Base-by-base conservation (phyloP, 2,888 invertebrate species). In the Drosophila neoperkinsi region DNA sequence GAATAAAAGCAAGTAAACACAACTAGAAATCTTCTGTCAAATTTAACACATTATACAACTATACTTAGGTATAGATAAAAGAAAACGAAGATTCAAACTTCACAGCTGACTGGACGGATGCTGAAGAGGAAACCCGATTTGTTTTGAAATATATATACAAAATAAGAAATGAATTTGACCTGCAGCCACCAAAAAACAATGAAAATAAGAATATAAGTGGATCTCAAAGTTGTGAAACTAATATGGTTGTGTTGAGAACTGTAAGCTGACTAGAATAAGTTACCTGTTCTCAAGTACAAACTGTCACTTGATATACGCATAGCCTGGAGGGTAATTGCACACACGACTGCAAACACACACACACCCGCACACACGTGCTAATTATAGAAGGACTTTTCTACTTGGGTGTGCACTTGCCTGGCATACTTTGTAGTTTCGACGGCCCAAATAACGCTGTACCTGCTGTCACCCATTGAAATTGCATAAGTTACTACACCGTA, bases 291-390 rank as follows among this genome's bases (percentile, higher is more conserved):
- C 70, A 68, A 18, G 53, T 53, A 55, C 63, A 59, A 50, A 68
- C 67, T 71, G 79, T 68, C 63, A 84, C 85, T 83, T 85, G 85
- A 74, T 71, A 79, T 67, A 38, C n/a, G 70, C 65, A 53, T 62
- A 53, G 41, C 57, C 46, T 46, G 31, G 30, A 53, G 57, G 59
- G 36, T 69, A 74, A 83, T 88, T 86, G 66, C 52, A 64, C 68
- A 61, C 65, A 67, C 53, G 28, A 52, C 11, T 53, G 51, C 60
- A 43, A 55, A 55, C 61, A 46, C 49, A 55, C 49, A 55, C 46
- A 36, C 52, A 25, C 11, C 6, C 28, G 4, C 25, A 30, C 16
- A 31, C 28, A 28, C n/a, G 7, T 21, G 52, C 62, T 76, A 77
- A 81, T 79, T 72, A 69, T 81, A 55, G 33, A 52, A 63, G 59